These are phyloP conservation scores for Gallinago jamesoni DNA, from an alignment of 2,113 vertebrate species.

Conservation along the genomic window DNA sequence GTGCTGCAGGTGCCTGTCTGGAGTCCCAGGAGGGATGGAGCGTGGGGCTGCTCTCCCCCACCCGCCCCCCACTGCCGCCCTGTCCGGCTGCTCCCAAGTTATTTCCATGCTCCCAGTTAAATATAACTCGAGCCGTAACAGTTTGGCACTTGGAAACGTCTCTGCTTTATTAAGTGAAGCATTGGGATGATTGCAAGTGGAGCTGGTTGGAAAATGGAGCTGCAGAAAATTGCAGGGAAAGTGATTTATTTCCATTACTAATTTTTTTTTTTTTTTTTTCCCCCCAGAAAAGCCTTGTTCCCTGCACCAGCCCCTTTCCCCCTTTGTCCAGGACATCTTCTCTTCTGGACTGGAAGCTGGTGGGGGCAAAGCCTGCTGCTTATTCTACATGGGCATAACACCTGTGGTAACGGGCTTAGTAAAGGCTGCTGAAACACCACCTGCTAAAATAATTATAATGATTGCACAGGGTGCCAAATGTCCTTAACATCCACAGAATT, in stretches of 20 bases:
- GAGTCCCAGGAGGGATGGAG: background rate
- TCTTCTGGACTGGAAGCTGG: background rate
- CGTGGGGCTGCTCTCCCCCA: background rate
- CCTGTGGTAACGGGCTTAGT: accelerated
- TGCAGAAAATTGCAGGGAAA: background rate
- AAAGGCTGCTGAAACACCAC: background rate
- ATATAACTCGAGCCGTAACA: slow-evolving; percentile 60
- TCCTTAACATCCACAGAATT: background rate
- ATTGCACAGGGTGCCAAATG: background rate
- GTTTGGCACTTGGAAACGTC: slow-evolving; percentile 43
- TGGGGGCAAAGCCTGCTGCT: background rate
- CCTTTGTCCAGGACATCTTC: background rate
- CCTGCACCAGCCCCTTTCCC: background rate
- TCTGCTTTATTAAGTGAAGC: slow-evolving; percentile 56
- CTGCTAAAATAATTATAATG: background rate
- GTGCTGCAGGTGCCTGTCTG: background rate
- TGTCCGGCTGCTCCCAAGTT: background rate
- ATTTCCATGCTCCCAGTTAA: slow-evolving; percentile 34
- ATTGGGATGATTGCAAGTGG: slow-evolving; percentile 4
- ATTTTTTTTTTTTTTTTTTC: background rate
- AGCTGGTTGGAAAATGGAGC: background rate
- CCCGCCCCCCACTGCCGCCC: background rate
- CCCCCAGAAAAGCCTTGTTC: background rate
- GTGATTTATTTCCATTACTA: background rate
- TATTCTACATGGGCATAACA: accelerated